Evolutionary conservation across 2,888 invertebrate species (phyloP), one percentile per base, ranked within the genome.

Genomic region (Endomychus coccineus): DNA sequence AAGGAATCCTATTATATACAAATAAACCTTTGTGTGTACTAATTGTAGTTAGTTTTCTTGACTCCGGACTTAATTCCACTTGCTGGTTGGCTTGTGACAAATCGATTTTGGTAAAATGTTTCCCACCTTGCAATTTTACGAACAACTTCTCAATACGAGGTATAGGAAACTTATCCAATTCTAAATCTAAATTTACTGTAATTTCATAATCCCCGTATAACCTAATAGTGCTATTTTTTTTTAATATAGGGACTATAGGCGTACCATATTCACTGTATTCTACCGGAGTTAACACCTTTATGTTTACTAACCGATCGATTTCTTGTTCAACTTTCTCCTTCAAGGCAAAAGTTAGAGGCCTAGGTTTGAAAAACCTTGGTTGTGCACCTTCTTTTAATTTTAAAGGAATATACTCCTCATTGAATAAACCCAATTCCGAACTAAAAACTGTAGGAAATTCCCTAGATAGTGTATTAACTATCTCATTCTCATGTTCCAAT

Each of bases 341-440:
- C 12, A 51, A 37, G 9, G 54, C 52, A 23, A 53, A 55, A 6
- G 54, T 50, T 16, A 53, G 43, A 9, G 48, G 27, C 6, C 54
- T 44, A 9, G 48, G 43, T 42, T 51, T 52, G 28, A 45, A 49
- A 27, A 36, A 44, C 11, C 35, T 19, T 11, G 42, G 39, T 12
- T 25, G 22, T 5, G 10, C 17, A 27, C 15, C 15, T 17, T 32
- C 6, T 3, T 7, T 29, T 16, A 29, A 29, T n/a, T 29, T 15
- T 12, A 29, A 9, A 16, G n/a, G 17, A 7, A 29, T 29, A n/a
- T n/a, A n/a, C n/a, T n/a, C n/a, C n/a, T n/a, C n/a, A n/a, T n/a
- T n/a, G n/a, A n/a, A n/a, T n/a, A n/a, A n/a, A n/a, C n/a, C n/a
- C n/a, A n/a, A n/a, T n/a, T n/a, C n/a, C n/a, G n/a, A n/a, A n/a